Evolutionary conservation across 1,140 invertebrate genomes (phyloP), one percentile per base, ranked within the genome.

Genomic region (Arion vulgaris): DNA sequence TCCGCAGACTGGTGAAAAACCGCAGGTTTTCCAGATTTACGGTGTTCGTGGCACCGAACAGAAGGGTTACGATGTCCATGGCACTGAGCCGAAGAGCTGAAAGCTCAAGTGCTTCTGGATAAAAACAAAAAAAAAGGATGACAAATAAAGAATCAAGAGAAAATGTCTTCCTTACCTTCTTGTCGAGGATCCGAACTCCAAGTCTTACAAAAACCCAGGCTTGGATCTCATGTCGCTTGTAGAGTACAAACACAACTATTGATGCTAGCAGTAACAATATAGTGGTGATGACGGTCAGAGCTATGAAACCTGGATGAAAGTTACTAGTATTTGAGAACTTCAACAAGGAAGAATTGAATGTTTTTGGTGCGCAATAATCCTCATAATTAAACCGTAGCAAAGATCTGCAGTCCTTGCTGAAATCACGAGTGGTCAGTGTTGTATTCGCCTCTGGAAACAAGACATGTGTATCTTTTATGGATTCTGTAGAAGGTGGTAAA

Each of bases 151-250:
- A 57, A 57, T 23, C 9, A 23, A 19, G 5, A 57, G 2, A 19
- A 23, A 57, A 2, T 57, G 23, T 57, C 19, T 45, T 15, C 41
- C 2, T 1, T 66, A n/a, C 75, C 36, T 81, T 81, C 28, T 85
- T 80, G 38, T 84, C 57, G 17, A 72, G 80, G 26, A 86, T 17
- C 13, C 86, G 83, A 38, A 86, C 74, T 17, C 86, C 83, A 19
- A 87, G 81, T 57, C 86, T 86, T 7, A 71, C 82, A 53, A 81
- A 89, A 4, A 86, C 19, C 69, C 78, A 73, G 0, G 88, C 86
- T 49, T 89, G 85, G 26, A 89, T 17, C 32, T 87, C 84, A 17
- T 62, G 34, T 17, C 86, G n/a, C 32, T 85, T 83, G 66, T 76
- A 66, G 34, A 87, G 81, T 15, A 78, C 34, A n/a, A 84, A 62